phyloP scores from a whole-genome alignment of 2,113 vertebrate species.

The Neotragus pygmaeus region DNA sequence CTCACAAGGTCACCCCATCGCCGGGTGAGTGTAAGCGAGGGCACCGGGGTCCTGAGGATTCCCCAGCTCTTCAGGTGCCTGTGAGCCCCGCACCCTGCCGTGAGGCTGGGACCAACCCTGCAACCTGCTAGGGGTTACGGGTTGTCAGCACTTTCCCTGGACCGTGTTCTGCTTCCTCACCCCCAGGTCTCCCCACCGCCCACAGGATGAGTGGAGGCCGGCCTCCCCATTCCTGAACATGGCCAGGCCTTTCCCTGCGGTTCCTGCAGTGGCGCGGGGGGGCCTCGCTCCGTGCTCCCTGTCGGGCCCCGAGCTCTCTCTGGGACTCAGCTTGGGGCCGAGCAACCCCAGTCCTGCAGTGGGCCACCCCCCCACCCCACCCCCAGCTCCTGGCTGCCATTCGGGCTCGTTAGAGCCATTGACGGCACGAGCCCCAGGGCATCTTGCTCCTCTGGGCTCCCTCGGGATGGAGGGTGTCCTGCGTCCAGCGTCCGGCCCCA shows the following conservation, averaged over 20 bases:
- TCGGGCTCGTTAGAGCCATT: fast-evolving
- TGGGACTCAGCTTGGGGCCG: fast-evolving
- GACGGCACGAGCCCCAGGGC: fast-evolving
- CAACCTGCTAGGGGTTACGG: fast-evolving
- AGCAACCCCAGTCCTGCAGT: background rate
- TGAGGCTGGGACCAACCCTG: fast-evolving
- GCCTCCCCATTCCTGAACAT: background rate
- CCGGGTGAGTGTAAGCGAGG: fast-evolving
- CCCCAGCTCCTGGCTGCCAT: fast-evolving
- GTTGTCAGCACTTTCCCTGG: no score
- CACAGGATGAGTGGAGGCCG: fast-evolving
- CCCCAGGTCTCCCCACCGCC: background rate
- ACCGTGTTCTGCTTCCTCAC: fast-evolving
- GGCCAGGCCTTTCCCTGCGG: fast-evolving
- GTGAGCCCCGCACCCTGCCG: background rate
- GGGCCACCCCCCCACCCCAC: background rate
- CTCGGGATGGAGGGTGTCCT: background rate
- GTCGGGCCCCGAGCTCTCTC: background rate
- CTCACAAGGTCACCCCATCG: fast-evolving
- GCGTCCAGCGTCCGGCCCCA: fast-evolving
- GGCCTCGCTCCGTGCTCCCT: fast-evolving
- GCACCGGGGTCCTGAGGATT: fast-evolving
- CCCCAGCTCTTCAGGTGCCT: background rate
- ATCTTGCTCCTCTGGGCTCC: fast-evolving
- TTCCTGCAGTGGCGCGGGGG: fast-evolving